Evolutionary conservation across 2,797 vertebrate species (phyloP).

Genomic region (Chaetophractus vellerosus): DNA sequence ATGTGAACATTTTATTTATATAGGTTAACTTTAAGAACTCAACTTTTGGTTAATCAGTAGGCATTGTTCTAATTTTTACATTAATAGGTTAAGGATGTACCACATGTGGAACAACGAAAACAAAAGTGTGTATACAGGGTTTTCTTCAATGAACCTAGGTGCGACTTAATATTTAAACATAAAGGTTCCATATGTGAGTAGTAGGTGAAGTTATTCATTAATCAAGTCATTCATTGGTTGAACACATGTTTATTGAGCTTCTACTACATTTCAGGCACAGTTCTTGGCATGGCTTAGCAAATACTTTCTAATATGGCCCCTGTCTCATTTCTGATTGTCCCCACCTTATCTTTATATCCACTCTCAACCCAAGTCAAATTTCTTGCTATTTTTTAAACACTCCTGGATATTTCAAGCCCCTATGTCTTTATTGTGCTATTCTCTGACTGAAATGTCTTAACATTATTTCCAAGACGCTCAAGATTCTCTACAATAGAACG

Average conservation of each 20-base stretch:
- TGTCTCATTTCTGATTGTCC: neutral
- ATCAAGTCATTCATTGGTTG: neutral
- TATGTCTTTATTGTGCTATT: neutral
- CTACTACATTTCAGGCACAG: neutral
- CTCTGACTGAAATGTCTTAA: neutral
- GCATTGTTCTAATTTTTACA: neutral
- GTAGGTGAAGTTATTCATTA: neutral
- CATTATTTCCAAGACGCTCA: neutral
- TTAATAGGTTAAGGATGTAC: neutral
- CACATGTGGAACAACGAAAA: neutral
- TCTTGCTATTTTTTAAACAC: neutral
- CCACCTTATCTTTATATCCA: neutral
- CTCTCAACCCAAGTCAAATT: neutral
- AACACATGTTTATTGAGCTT: neutral
- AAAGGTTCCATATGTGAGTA: neutral
- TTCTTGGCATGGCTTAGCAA: neutral
- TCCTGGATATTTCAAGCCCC: neutral
- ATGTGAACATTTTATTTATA: constrained; percentile 58
- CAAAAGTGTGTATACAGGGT: neutral
- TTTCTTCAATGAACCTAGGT: neutral
- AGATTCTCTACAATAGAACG: neutral
- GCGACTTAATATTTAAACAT: neutral
- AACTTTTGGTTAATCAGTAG: neutral
- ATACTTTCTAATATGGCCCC: neutral
- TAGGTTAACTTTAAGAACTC: constrained; percentile 26